Percentiles rank a stretch among this genome's conserved stretches.
Evolutionary conservation across 2,113 vertebrate species (phyloP).

Genomic region (Pagrus major): DNA sequence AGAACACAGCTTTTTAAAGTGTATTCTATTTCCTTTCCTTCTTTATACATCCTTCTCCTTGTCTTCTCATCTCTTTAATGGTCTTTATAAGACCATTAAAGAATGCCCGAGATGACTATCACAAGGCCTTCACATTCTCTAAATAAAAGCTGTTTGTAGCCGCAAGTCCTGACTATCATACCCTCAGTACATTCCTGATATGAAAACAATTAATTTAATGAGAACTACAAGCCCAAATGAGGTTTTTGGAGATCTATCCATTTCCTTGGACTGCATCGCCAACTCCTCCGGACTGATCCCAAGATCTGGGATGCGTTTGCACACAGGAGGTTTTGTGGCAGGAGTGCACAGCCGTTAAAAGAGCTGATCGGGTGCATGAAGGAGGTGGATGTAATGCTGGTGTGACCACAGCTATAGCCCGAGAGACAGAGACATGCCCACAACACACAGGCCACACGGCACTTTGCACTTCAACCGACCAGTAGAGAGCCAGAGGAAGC

Average conservation of each 20-base stretch:
- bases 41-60: slow-evolving; percentile 44
- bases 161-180: slow-evolving; percentile 46
- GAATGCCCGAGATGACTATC: slow-evolving; percentile 54
- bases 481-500: slow-evolving; percentile 65
- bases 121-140: slow-evolving; percentile 40
- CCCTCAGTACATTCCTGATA: slow-evolving; percentile 70
- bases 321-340: slow-evolving; percentile 61
- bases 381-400: slow-evolving; percentile 61
- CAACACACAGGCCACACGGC: slow-evolving; percentile 71
- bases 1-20: slow-evolving; percentile 31
- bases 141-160: slow-evolving; percentile 63
- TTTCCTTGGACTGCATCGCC: slow-evolving; percentile 46
- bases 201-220: slow-evolving; percentile 78
- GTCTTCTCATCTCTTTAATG: slow-evolving; percentile 55
- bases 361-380: slow-evolving; percentile 41
- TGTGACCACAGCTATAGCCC: slow-evolving; percentile 65
- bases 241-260: slow-evolving; percentile 52
- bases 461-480: slow-evolving; percentile 64
- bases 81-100: slow-evolving; percentile 60
- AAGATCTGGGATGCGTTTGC: slow-evolving; percentile 68
- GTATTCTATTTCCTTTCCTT: slow-evolving; percentile 53
- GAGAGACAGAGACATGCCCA: slow-evolving; percentile 69
- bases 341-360: slow-evolving; percentile 51
- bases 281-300: slow-evolving; percentile 37
- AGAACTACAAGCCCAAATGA: slow-evolving; percentile 66